Evolutionary conservation across 1,140 invertebrate species (phyloP), one percentile per base, ranked within the genome.

Genomic region (Drosophila varians): DNA sequence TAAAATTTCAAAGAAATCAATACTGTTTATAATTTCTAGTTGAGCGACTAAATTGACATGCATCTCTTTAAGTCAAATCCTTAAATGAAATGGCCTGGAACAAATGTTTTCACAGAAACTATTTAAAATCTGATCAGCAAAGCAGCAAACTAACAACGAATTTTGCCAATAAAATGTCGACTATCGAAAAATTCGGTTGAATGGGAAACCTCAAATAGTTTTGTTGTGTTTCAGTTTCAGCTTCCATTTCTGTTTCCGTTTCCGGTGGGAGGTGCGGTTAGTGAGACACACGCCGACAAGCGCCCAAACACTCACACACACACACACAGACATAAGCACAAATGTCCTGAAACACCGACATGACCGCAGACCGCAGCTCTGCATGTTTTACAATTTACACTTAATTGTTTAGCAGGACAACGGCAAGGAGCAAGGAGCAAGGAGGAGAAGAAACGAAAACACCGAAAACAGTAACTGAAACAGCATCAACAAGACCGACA

Each of bases 311-410:
- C n/a, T n/a, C 8, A 26, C 25, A n/a, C 7, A 42, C 7, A 53
- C 16, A 47, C 11, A 69, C 46, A 34, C 47, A 46, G 6, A 45
- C 9, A 38, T 9, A 9, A 14, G 40, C n/a, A 54, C 11, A 48
- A 11, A 49, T 16, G 25, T 31, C n/a, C 36, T 12, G 14, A 14
- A 5, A 14, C 28, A 36, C 23, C 53, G 21, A 60, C 55, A 38
- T 28, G 43, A 69, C 52, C 47, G 26, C 57, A 56, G 49, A 77
- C 62, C 62, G 47, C 62, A 66, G 60, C 47, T 66, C 46, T 25
- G 47, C 62, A 66, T 66, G 62, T 66, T 66, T 66, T 66, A 66
- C 62, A 66, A 34, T 66, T 66, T 66, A 66, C 62, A 66, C 62
- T 66, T 66, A 66, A 66, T 66, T 66, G 62, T 66, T 66, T 66